These are phyloP conservation scores for Heptranchias perlo DNA, from an alignment of 2,113 vertebrate species.

Conservation along the genomic window DNA sequence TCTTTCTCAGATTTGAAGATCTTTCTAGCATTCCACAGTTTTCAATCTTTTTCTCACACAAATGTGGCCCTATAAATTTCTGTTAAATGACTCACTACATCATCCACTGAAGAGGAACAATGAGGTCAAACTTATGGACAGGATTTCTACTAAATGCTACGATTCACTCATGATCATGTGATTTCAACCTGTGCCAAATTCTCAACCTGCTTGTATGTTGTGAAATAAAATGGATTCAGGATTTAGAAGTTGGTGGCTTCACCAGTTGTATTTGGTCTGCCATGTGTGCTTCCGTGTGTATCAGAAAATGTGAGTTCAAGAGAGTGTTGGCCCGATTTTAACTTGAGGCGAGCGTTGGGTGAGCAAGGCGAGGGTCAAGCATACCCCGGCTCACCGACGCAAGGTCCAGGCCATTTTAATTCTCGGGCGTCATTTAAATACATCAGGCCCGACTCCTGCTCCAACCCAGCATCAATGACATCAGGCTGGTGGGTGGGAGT, in stretches of 20 bases:
- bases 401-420: too few relatives aligned
- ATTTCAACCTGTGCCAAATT: not conserved
- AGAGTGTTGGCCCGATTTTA: not conserved
- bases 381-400: not conserved
- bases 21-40: not conserved
- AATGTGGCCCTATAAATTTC: not conserved
- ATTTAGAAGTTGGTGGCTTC: not conserved
- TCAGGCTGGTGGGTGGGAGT: too few relatives aligned
- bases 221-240: not conserved
- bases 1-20: not conserved
- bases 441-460: not conserved
- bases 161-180: not conserved
- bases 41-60: not conserved
- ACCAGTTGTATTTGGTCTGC: not conserved
- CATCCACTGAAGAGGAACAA: not conserved
- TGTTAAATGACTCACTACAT: not conserved
- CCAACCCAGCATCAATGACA: too few relatives aligned
- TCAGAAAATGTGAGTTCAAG: not conserved
- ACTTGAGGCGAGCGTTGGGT: not conserved
- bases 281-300: not conserved
- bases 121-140: not conserved
- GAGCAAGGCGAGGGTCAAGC: not conserved
- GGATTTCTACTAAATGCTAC: not conserved
- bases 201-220: not conserved
- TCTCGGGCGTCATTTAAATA: not conserved